phyloP scores from a whole-genome alignment of 2,797 vertebrate species.

The Ceryle rudis region DNA sequence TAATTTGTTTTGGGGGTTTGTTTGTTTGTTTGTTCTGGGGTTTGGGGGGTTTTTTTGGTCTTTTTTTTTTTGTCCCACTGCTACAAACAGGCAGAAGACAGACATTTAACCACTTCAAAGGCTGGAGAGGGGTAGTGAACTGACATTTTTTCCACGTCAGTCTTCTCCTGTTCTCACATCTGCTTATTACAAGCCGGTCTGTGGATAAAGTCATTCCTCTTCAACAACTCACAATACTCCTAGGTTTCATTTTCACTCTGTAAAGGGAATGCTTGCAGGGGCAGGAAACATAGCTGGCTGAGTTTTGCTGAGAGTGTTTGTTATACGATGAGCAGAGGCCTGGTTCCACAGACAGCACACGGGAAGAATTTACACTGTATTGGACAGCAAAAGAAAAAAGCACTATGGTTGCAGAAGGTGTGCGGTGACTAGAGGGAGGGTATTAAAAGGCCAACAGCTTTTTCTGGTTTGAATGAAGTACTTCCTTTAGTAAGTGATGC shows the following conservation, averaged over 20 bases:
- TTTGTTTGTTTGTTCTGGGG: no score
- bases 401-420: rapidly evolving
- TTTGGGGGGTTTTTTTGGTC: background rate
- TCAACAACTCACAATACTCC: background rate
- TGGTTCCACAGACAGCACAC: background rate
- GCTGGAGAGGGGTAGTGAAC: background rate
- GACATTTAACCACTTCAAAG: background rate
- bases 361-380: background rate
- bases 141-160: background rate
- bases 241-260: background rate
- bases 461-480: background rate
- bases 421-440: background rate
- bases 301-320: background rate
- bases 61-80: background rate
- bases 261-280: background rate
- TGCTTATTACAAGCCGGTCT: background rate
- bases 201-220: background rate
- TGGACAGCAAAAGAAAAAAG: background rate
- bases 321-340: background rate
- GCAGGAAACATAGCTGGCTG: background rate
- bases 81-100: background rate
- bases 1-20: background rate
- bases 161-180: background rate
- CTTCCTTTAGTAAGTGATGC: background rate
- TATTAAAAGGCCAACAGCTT: background rate